These are phyloP conservation scores for Sepiola atlantica DNA, from an alignment of 2,888 invertebrate genomes.

Conservation along the genomic window DNA sequence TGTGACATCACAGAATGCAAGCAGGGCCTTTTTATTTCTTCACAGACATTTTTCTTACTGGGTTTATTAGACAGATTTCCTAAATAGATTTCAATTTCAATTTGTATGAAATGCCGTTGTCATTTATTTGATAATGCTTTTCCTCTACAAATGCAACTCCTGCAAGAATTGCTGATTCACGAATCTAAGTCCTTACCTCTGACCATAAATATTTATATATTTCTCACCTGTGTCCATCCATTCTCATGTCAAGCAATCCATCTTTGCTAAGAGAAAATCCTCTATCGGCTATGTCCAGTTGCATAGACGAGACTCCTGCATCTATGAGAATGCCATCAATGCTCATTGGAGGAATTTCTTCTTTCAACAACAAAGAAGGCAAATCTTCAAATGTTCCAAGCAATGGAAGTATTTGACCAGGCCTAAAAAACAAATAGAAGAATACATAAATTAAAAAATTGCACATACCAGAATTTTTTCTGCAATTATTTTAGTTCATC, in stretches of 20 bases:
- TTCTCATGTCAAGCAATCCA: slow-evolving; percentile 95
- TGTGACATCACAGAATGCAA: too few relatives aligned
- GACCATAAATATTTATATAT: neutral
- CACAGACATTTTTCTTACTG: too few relatives aligned
- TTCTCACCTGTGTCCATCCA: slow-evolving; percentile 80
- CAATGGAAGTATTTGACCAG: slow-evolving; percentile 81
- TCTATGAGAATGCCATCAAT: slow-evolving; percentile 93
- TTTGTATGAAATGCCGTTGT: too few relatives aligned
- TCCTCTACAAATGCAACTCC: too few relatives aligned
- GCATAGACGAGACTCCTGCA: slow-evolving; percentile 96
- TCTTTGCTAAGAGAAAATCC: slow-evolving; percentile 88
- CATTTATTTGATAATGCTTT: neutral
- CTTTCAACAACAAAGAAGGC: slow-evolving; percentile 80
- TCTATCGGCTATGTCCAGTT: slow-evolving; percentile 86
- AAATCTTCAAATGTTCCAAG: slow-evolving; percentile 92
- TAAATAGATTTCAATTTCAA: too few relatives aligned
- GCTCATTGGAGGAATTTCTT: slow-evolving; percentile 78
- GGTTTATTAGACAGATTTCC: neutral
- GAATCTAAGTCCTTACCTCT: too few relatives aligned
- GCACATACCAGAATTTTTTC: neutral
- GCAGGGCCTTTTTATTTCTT: neutral
- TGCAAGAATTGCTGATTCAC: neutral
- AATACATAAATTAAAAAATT: neutral
- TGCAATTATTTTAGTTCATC: too few relatives aligned
- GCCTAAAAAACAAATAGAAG: slow-evolving; percentile 53